Evolutionary conservation across 2,888 invertebrate genomes (phyloP), one percentile per base, ranked within the genome.

Genomic region (Torymus tubicola): DNA sequence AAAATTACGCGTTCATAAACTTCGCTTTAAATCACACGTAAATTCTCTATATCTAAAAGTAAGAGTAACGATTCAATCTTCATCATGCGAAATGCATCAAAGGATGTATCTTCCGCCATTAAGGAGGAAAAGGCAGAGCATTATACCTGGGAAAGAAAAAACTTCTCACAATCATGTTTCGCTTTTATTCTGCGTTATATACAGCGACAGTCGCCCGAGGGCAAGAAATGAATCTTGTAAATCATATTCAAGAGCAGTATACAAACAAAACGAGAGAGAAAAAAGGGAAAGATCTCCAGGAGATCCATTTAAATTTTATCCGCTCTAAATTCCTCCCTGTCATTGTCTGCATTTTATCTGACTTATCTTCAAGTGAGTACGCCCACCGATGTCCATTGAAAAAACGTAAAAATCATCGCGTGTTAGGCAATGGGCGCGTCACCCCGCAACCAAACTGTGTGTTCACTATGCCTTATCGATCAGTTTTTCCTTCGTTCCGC

Each of bases 261-360:
- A n/a, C 31, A 31, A 31, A 31, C 31, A 31, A 31, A 31, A 31
- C 31, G 31, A 31, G 31, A 31, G 31, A 31, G n/a, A 31, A 31
- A 31, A 31, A 31, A 3, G 31, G 4, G 8, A 31, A n/a, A 42
- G 16, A 10, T 24, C 8, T 4, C 10, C 4, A 42, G 42, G 1
- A 16, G 58, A 14, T 61, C 58, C 60, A 50, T 70, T 60, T 50
- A 70, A 60, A 50, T 60, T 12, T 42, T 42, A 60, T 70, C 70
- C 70, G 52, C 52, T 60, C 21, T 42, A 60, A 60, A 70, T 70
- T 70, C 60, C 60, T 60, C 52, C 0, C 14, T 21, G 60, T 50
- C 60, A 60, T 67, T 67, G 67, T 67, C 53, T 53, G 24, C n/a
- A 64, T 64, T 50, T 64, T 31, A 64, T 24, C 11, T 8, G 16